phyloP scores from a whole-genome alignment of 2,113 vertebrate species.

The Neolamprologus longior region DNA sequence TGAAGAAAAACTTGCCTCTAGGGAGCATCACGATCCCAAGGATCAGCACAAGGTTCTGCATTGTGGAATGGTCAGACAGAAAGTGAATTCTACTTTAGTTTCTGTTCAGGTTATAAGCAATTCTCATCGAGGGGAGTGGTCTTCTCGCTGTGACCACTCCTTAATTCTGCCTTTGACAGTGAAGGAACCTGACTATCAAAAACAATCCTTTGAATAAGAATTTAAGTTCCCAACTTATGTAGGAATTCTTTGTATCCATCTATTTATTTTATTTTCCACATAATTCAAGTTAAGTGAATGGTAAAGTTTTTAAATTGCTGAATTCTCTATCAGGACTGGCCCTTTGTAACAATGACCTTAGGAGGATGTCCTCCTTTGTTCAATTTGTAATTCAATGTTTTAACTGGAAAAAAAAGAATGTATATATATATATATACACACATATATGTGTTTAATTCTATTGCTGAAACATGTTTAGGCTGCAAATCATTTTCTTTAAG shows the following conservation, averaged over 20 bases:
- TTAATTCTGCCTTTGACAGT: neutral
- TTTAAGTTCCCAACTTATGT: no score
- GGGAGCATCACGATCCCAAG: slow-evolving; percentile 18
- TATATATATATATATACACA: no score
- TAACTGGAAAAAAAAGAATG: no score
- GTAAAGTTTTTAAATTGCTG: no score
- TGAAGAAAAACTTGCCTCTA: slow-evolving; percentile 7
- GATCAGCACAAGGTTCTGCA: slow-evolving; percentile 12
- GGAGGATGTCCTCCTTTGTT: no score
- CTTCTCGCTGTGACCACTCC: neutral
- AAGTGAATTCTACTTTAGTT: neutral
- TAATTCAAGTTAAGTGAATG: no score
- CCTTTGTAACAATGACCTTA: no score
- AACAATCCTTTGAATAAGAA: neutral
- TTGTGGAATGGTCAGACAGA: neutral
- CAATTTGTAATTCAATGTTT: no score
- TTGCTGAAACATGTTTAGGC: neutral
- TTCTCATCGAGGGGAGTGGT: neutral
- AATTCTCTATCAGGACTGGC: neutral
- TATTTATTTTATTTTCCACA: no score
- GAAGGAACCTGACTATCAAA: neutral
- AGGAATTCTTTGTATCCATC: neutral
- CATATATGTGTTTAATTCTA: no score
- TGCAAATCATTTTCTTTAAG: neutral
- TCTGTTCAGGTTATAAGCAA: neutral